Percentiles rank a stretch among this genome's conserved stretches.
phyloP scores from a whole-genome alignment of 2,888 invertebrate genomes.

The Ophion ellenae region DNA sequence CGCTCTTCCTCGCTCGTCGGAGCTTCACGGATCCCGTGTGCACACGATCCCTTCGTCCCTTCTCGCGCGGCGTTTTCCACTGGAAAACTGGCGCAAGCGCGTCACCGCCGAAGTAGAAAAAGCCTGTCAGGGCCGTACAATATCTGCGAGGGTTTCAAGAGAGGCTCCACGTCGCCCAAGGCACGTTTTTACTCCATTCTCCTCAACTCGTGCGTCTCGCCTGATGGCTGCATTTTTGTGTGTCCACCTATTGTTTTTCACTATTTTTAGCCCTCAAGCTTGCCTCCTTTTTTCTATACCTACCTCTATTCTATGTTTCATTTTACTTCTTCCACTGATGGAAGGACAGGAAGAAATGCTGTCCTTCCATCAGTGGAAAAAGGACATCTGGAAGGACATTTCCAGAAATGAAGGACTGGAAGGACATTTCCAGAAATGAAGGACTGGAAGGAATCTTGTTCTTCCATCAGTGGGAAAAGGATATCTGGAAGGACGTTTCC shows the following conservation, averaged over 20 bases:
- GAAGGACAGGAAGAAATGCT: no score
- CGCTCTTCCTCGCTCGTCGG: not conserved
- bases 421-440: no score
- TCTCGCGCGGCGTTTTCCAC: slow-evolving; percentile 41
- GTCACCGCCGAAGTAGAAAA: slow-evolving; percentile 48
- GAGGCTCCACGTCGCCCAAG: slow-evolving; percentile 53
- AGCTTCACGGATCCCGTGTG: slow-evolving; percentile 21
- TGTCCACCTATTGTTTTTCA: slow-evolving; percentile 19
- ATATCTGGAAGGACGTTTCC: no score
- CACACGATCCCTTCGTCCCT: slow-evolving; percentile 28
- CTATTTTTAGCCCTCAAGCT: slow-evolving; percentile 40
- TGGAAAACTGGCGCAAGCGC: slow-evolving; percentile 61
- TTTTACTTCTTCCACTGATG: slow-evolving; percentile 13
- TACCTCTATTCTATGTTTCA: not conserved
- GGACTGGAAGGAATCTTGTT: no score
- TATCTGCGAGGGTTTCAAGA: slow-evolving; percentile 36
- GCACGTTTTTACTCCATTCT: slow-evolving; percentile 50
- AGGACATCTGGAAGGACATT: no score
- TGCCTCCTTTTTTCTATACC: slow-evolving; percentile 6
- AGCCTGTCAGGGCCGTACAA: slow-evolving; percentile 61
- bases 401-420: no score
- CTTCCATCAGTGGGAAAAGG: no score
- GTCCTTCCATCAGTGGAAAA: no score
- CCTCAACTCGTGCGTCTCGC: slow-evolving; percentile 36
- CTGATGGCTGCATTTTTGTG: not conserved